A percentile compares a stretch with the other conserved stretches of the same genome.
Evolutionary conservation across 2,888 invertebrate genomes (phyloP).

Genomic region (Amphimallon solstitiale): DNA sequence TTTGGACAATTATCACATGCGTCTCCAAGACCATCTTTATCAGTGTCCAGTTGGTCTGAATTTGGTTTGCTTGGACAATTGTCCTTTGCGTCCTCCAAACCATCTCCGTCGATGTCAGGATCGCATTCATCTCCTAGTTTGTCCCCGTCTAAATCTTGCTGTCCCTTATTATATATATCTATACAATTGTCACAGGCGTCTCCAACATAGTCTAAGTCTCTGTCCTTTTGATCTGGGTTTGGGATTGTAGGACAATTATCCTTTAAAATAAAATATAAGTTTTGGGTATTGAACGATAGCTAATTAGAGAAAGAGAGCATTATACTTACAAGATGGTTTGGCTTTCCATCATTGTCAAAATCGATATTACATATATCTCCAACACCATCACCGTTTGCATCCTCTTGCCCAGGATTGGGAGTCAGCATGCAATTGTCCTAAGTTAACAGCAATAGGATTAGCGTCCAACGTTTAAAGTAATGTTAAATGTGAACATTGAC

Average conservation of each 20-base stretch:
- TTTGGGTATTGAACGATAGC: neutral
- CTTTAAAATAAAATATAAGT: conserved; percentile 68
- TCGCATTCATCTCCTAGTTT: too few relatives aligned
- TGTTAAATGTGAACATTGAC: too few relatives aligned
- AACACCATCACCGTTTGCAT: conserved; percentile 84
- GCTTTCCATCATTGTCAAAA: conserved; percentile 87
- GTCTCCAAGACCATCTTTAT: conserved; percentile 87
- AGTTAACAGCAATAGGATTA: too few relatives aligned
- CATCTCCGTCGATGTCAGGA: conserved; percentile 93
- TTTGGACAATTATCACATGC: too few relatives aligned
- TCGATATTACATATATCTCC: conserved; percentile 93
- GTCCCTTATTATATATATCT: conserved; percentile 89
- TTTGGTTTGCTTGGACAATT: conserved; percentile 76
- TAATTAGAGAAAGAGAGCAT: too few relatives aligned
- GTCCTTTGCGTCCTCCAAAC: conserved; percentile 76
- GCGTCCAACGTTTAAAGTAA: too few relatives aligned
- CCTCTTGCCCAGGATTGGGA: conserved; percentile 95
- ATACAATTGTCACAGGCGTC: conserved; percentile 96
- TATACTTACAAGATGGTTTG: conserved; percentile 75
- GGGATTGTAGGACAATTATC: too few relatives aligned
- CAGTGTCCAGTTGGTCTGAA: conserved; percentile 84
- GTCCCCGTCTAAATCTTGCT: too few relatives aligned
- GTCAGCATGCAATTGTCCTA: conserved; percentile 87
- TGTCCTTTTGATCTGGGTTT: conserved; percentile 85
- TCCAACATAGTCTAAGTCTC: conserved; percentile 79